Evolutionary conservation across 2,888 invertebrate species (phyloP).

Genomic region (Cheilosia grossa): DNA sequence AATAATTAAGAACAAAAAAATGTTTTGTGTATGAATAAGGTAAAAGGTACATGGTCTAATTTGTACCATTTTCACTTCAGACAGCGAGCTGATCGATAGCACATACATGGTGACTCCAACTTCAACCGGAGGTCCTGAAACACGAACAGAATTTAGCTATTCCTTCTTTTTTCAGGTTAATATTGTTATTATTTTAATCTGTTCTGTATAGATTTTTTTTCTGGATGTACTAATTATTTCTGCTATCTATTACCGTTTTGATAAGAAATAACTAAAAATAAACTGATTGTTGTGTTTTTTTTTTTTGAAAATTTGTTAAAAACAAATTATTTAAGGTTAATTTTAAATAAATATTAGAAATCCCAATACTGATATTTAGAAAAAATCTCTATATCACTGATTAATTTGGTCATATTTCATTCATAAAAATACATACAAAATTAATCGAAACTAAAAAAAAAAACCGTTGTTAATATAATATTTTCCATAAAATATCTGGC

Average conservation of each 20-base stretch:
- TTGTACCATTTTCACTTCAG: constrained; percentile 98
- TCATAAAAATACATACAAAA: constrained; percentile 13
- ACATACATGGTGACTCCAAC: constrained; percentile 99
- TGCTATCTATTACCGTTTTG: constrained; percentile 15
- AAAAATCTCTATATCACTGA: constrained; percentile 21
- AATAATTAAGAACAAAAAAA: constrained; percentile 64
- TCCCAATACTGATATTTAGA: constrained; percentile 21
- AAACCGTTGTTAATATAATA: constrained; percentile 19
- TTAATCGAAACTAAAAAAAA: constrained; percentile 18
- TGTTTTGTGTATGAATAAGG: constrained; percentile 70
- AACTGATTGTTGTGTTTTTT: constrained; percentile 10
- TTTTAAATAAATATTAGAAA: constrained; percentile 10
- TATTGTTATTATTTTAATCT: constrained; percentile 43
- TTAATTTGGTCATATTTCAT: constrained; percentile 36
- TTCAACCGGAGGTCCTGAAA: constrained; percentile 98
- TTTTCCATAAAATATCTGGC: constrained; percentile 27
- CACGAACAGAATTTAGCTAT: constrained; percentile 78
- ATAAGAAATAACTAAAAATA: background rate
- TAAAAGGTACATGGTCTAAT: constrained; percentile 80
- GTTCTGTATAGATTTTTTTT: constrained; percentile 38
- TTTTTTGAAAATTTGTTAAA: background rate
- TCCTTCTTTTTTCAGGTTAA: constrained; percentile 50
- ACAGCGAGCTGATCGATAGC: constrained; percentile 98
- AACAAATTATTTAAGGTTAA: constrained; percentile 1
- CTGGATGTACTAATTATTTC: constrained; percentile 19